Evolutionary conservation across 2,888 invertebrate genomes (phyloP).

Genomic region (Incurvaria masculella): DNA sequence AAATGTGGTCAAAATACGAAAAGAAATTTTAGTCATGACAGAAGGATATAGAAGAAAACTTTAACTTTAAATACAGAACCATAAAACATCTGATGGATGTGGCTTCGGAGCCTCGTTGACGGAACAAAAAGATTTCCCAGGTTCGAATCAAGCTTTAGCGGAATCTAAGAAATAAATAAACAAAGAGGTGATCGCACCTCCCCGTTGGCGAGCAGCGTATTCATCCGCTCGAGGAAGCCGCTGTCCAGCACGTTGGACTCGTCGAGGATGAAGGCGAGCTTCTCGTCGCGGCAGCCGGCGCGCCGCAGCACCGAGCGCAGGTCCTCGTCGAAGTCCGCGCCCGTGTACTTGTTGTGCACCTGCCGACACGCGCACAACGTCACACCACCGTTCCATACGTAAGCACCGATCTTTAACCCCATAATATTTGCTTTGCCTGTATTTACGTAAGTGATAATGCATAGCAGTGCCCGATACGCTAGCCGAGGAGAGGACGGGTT

Average conservation of each 20-base stretch:
- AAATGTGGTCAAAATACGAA: neutral
- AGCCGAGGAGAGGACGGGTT: no score
- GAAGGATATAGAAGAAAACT: neutral
- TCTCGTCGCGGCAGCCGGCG: constrained; percentile 93
- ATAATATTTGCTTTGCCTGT: neutral
- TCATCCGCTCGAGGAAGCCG: constrained; percentile 98
- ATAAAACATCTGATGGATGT: no score
- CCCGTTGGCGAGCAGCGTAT: constrained; percentile 96
- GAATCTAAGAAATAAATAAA: no score
- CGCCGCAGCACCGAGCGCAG: constrained; percentile 82
- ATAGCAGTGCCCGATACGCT: no score
- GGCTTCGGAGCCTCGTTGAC: no score
- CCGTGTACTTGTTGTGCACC: constrained; percentile 99
- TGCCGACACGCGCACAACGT: constrained; percentile 23
- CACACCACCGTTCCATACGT: neutral
- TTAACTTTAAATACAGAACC: neutral
- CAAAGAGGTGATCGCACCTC: constrained; percentile 67
- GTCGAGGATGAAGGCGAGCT: constrained; percentile 98
- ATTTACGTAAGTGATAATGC: no score
- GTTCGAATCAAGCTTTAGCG: no score
- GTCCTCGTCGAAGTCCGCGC: constrained; percentile 99
- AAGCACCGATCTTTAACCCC: neutral
- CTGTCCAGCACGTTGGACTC: constrained; percentile 99
- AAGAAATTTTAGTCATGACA: neutral
- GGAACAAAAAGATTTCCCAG: no score